Evolutionary conservation across 2,113 vertebrate genomes (phyloP).

Genomic region (Pelecanus crispus): DNA sequence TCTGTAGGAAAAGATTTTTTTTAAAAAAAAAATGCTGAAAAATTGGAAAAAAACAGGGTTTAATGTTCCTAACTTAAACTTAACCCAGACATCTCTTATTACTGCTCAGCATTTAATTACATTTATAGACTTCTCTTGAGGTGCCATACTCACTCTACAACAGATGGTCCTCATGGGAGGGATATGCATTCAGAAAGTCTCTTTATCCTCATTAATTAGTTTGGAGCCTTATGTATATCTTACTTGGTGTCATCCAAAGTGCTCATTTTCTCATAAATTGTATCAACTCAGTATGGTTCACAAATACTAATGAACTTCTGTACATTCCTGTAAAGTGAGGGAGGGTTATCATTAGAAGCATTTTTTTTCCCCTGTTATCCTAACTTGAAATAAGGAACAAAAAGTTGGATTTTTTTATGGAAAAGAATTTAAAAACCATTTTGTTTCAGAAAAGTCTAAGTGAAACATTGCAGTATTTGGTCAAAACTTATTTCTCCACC

Average conservation of each 20-base stretch:
- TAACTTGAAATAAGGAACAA: neutral
- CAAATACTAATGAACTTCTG: neutral
- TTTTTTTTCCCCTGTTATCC: neutral
- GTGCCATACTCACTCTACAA: neutral
- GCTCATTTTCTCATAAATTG: neutral
- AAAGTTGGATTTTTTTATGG: neutral
- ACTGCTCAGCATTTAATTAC: neutral
- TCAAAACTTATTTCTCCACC: neutral
- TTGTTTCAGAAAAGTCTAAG: neutral
- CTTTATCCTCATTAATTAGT: neutral
- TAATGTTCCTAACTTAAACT: neutral
- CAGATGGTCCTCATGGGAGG: neutral
- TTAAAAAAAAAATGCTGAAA: neutral
- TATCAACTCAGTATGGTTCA: neutral
- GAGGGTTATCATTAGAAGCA: neutral
- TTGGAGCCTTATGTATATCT: neutral
- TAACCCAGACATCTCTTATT: neutral
- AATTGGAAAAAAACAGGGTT: neutral
- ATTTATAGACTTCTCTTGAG: neutral
- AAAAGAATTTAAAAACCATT: neutral
- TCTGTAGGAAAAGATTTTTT: neutral
- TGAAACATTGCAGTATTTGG: neutral
- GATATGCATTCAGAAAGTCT: neutral
- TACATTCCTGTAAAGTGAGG: neutral
- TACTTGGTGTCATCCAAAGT: neutral